A percentile compares a stretch with the other conserved stretches of the same genome.
phyloP scores from a whole-genome alignment of 2,888 invertebrate species.

The Cheilosia vulpina region DNA sequence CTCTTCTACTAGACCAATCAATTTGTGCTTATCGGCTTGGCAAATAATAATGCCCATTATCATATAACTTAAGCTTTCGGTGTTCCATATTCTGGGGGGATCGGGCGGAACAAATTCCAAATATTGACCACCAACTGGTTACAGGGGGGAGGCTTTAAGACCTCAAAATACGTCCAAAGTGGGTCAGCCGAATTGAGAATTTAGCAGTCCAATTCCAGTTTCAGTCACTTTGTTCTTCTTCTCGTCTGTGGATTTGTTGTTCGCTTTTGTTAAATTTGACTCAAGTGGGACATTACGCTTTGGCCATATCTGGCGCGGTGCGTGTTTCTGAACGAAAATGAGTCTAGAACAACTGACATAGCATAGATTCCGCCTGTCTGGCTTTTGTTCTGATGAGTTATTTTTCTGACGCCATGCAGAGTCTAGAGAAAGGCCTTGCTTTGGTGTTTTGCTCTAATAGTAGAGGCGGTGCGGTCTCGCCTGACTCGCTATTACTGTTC shows the following conservation, averaged over 20 bases:
- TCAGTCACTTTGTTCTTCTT: slow-evolving; percentile 21
- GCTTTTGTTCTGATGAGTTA: slow-evolving; percentile 13
- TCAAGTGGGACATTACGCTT: slow-evolving; percentile 40
- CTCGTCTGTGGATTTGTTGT: slow-evolving; percentile 13
- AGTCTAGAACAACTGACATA: slow-evolving; percentile 34
- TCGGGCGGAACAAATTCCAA: not conserved
- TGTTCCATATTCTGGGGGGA: slow-evolving; percentile 29
- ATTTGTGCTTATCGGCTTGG: slow-evolving; percentile 21
- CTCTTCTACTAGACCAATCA: not conserved
- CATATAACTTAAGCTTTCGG: slow-evolving; percentile 20
- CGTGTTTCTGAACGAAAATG: slow-evolving; percentile 22
- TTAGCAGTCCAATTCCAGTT: slow-evolving; percentile 60
- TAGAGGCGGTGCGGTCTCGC: not conserved
- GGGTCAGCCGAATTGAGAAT: slow-evolving; percentile 67
- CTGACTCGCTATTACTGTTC: slow-evolving; percentile 37
- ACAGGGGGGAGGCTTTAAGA: slow-evolving; percentile 27
- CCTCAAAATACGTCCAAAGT: slow-evolving; percentile 41
- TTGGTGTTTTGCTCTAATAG: slow-evolving; percentile 6
- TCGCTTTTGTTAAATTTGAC: slow-evolving; percentile 18
- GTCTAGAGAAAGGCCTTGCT: slow-evolving; percentile 32
- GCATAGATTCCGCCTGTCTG: slow-evolving; percentile 24
- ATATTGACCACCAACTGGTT: not conserved
- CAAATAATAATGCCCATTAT: slow-evolving; percentile 14
- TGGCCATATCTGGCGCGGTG: slow-evolving; percentile 1
- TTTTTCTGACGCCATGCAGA: not conserved